A percentile compares a stretch with the other conserved stretches of the same genome.
These are phyloP conservation scores for Gobio occitaniae DNA, from an alignment of 2,797 vertebrate species.

Conservation along the genomic window DNA sequence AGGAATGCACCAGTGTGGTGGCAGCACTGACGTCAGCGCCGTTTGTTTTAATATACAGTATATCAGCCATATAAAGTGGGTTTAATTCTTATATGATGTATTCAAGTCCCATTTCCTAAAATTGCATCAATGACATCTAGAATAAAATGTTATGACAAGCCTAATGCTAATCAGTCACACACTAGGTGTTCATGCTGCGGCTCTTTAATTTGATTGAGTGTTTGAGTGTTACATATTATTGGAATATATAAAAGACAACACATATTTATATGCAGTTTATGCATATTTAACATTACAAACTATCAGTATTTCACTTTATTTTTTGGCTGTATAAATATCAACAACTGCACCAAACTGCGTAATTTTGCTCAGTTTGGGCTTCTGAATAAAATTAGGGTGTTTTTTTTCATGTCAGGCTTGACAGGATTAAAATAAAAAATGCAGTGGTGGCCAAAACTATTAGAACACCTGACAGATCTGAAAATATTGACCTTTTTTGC, in stretches of 20 bases:
- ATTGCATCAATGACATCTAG: neutral
- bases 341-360: neutral
- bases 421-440: too few species aligned
- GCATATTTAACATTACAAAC: neutral
- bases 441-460: too few species aligned
- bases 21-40: neutral
- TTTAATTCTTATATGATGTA: neutral
- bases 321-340: neutral
- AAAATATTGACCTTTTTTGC: too few species aligned
- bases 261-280: too few species aligned
- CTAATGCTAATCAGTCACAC: conserved; percentile 7
- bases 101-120: neutral
- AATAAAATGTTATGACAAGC: conserved; percentile 7
- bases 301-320: neutral
- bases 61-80: neutral
- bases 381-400: neutral
- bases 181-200: neutral
- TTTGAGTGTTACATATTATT: neutral
- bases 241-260: too few species aligned
- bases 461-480: too few species aligned
- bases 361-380: neutral
- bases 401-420: too few species aligned
- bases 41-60: neutral
- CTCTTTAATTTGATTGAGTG: neutral
- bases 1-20: neutral